Evolutionary conservation across 1,140 invertebrate species (phyloP), one percentile per base, ranked within the genome.

Genomic region (Camponotus floridanus): DNA sequence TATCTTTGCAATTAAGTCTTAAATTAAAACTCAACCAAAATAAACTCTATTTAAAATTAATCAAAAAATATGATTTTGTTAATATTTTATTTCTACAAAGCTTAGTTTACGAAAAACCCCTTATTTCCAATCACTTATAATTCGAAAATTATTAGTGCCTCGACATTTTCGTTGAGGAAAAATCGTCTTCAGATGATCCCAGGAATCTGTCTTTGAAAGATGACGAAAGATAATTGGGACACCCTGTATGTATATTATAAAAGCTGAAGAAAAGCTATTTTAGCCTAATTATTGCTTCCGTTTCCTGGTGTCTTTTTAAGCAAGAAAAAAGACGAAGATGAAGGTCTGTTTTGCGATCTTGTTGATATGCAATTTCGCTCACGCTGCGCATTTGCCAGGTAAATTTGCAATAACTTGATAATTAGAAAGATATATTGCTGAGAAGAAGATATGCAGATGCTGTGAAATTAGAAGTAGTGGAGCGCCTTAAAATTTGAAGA

Each of bases 241-340:
- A n/a, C n/a, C n/a, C n/a, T n/a, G n/a, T n/a, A 48, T 48, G 18
- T 51, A n/a, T 80, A 80, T 80, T 39, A 80, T 57, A 80, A 70
- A 26, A n/a, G 21, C 33, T 36, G 15, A 7, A 70, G 2, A n/a
- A 3, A 0, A 26, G 26, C 26, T 21, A 42, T 80, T 79, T 39
- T 65, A 26, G 36, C 4, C 21, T 68, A 36, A 42, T 39, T 57
- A 31, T 42, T 5, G 15, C n/a, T 15, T 80, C 55, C 48, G 4
- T 8, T 51, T 80, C 21, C 15, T 42, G 7, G 13, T 21, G 8
- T 26, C 4, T 68, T 9, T 3, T 3, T 11, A 36, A 55, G 11
- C 33, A 45, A 39, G 31, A 36, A 67, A 59, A 31, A 18, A 57
- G 67, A 51, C 5, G 2, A 26, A 26, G 26, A 87, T 87, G 86